These are phyloP conservation scores for Blera fallax DNA, from an alignment of 2,888 invertebrate species.

Conservation along the genomic window DNA sequence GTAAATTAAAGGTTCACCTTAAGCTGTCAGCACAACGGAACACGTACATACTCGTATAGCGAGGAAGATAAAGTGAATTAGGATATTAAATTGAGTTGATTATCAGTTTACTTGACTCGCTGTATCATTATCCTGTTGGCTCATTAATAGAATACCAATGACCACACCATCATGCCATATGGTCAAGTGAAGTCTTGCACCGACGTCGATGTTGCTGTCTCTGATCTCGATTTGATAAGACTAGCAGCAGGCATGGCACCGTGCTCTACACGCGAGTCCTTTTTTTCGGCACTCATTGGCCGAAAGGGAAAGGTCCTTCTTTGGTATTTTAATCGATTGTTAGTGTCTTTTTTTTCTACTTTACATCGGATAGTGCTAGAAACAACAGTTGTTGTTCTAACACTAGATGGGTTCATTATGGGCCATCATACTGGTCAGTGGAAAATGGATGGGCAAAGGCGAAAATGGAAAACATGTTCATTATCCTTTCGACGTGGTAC, in stretches of 20 bases:
- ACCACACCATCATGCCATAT: constrained; percentile 58
- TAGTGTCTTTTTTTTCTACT: constrained; percentile 19
- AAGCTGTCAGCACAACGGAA: constrained; percentile 71
- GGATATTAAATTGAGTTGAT: constrained; percentile 66
- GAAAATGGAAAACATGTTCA: constrained; percentile 42
- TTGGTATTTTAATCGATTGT: constrained; percentile 45
- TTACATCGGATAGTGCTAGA: constrained; percentile 41
- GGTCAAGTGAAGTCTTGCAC: constrained; percentile 57
- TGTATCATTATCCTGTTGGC: constrained; percentile 69
- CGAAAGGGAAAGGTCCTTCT: constrained; percentile 57
- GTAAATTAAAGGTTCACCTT: constrained; percentile 70
- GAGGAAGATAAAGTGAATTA: constrained; percentile 66
- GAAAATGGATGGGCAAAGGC: neutral
- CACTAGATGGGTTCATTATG: constrained; percentile 60
- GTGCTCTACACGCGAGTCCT: constrained; percentile 69
- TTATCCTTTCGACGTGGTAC: constrained; percentile 56
- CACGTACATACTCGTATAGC: constrained; percentile 5
- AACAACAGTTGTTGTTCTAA: constrained; percentile 66
- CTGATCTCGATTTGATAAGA: constrained; percentile 70
- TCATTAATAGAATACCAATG: constrained; percentile 70
- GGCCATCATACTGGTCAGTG: constrained; percentile 50
- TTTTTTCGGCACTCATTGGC: neutral
- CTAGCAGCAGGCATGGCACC: constrained; percentile 68
- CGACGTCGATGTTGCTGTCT: constrained; percentile 6
- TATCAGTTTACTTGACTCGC: constrained; percentile 28